Evolutionary conservation across 2,797 vertebrate genomes (phyloP), one percentile per base, ranked within the genome.

Genomic region (Acipenser ruthenus): DNA sequence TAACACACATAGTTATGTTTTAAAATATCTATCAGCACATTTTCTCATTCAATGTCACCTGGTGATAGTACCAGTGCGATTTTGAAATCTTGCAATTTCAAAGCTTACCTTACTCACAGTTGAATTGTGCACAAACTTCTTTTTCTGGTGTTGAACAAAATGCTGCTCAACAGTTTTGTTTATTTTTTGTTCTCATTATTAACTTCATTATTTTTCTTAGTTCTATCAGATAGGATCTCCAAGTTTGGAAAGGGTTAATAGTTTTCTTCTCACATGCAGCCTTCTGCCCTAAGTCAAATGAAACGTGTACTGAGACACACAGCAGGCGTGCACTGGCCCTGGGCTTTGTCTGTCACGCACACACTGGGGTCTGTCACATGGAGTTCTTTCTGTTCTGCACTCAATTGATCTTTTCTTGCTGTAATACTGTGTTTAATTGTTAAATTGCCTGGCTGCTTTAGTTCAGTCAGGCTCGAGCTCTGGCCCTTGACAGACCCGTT

Each of bases 201-300:
- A 37, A 37, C 37, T 37, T 4, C 3, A 37, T 37, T 5, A 37
- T 37, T 37, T 37, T 37, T 37, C 37, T 15, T 37, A 56, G 61
- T 60, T 68, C 69, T 72, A 73, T 66, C 71, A 65, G 72, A 52
- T 62, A 78, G 75, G 72, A 76, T 81, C 11, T 10, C 65, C 23
- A n/a, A 85, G 86, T 72, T 77, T 83, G 80, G 77, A 88, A 82
- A 82, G 88, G 87, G 88, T 89, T 90, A 91, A 90, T 80, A 79
- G 85, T 80, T 65, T 66, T 53, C 56, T 50, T 60, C 55, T 67
- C 53, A 49, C 66, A 66, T 52, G n/a, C 71, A 49, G 62, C 68
- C 50, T n/a, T 52, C 18, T 73, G 74, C 76, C 74, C 74, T 76
- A 68, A 63, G 74, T 73, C 70, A 75, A 76, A 79, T 79, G 76